Percentiles rank a stretch among this genome's conserved stretches.
phyloP scores from a whole-genome alignment of 1,140 invertebrate genomes.

The Cylas formicarius region DNA sequence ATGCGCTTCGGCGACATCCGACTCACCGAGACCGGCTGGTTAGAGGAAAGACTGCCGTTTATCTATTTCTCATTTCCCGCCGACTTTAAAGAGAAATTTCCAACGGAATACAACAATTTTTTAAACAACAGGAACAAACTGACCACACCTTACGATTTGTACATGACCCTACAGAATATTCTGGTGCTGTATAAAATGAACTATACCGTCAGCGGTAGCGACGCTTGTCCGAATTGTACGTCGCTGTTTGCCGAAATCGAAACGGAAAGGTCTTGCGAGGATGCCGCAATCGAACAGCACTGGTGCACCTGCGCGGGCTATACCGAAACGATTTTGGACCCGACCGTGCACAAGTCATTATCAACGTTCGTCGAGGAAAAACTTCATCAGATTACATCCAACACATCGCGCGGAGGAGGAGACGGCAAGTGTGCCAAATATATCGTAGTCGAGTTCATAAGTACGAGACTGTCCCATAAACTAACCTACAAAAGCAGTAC shows the following conservation, averaged over 20 bases:
- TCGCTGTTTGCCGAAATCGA: constrained; percentile 61
- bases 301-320: constrained; percentile 69
- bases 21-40: constrained; percentile 63
- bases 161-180: constrained; percentile 52
- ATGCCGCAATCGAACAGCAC: constrained; percentile 62
- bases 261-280: constrained; percentile 59
- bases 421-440: constrained; percentile 44
- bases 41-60: constrained; percentile 79
- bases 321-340: constrained; percentile 38
- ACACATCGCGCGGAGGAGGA: constrained; percentile 31
- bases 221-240: constrained; percentile 56
- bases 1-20: constrained; percentile 69
- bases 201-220: constrained; percentile 39
- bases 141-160: constrained; percentile 67
- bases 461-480: constrained; percentile 18
- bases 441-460: constrained; percentile 15
- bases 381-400: constrained; percentile 34
- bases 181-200: constrained; percentile 41
- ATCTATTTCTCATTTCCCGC: constrained; percentile 64
- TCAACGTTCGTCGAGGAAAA: constrained; percentile 44
- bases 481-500: constrained; percentile 24
- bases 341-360: constrained; percentile 40
- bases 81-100: constrained; percentile 54
- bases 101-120: constrained; percentile 53
- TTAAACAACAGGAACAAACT: constrained; percentile 56